A percentile compares a stretch with the other conserved stretches of the same genome.
These are phyloP conservation scores for Barnardius zonarius DNA, from an alignment of 2,113 vertebrate genomes.

Conservation along the genomic window DNA sequence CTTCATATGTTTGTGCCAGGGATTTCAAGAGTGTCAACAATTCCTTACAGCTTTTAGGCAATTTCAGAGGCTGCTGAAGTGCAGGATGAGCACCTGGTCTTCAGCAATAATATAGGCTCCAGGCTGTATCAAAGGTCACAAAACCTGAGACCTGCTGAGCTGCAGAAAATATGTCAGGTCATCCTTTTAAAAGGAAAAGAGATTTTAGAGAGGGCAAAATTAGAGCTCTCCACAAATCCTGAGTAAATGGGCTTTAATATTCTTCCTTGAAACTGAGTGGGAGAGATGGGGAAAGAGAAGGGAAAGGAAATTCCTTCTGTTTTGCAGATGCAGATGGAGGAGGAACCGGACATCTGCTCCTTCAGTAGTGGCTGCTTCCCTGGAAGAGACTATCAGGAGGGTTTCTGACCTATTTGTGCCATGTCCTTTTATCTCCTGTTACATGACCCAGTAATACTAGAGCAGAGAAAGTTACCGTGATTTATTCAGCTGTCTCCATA, in stretches of 20 bases:
- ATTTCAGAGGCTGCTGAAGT: not conserved
- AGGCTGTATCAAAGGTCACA: not conserved
- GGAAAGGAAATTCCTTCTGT: conserved; percentile 17
- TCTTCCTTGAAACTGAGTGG: conserved; percentile 4
- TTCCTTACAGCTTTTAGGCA: not conserved
- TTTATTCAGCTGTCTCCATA: not conserved
- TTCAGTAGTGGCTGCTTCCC: not conserved
- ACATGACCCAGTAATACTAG: not conserved
- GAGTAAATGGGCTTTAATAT: not conserved
- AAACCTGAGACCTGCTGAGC: not conserved
- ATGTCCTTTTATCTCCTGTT: not conserved
- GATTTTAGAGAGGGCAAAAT: not conserved
- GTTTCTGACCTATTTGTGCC: conserved; percentile 56
- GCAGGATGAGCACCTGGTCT: not conserved
- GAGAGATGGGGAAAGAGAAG: not conserved
- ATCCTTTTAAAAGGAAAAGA: not conserved
- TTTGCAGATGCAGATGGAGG: not conserved
- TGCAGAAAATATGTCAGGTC: not conserved
- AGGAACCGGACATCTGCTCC: conserved; percentile 37
- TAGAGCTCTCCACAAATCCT: not conserved
- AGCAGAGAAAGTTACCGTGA: not conserved
- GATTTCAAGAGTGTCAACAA: not conserved
- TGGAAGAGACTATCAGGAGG: not conserved
- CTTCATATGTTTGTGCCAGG: not conserved
- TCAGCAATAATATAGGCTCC: not conserved